Conservation (phyloP, 2,113 vertebrate species). For the Cyprinodon tularosa region DNA sequence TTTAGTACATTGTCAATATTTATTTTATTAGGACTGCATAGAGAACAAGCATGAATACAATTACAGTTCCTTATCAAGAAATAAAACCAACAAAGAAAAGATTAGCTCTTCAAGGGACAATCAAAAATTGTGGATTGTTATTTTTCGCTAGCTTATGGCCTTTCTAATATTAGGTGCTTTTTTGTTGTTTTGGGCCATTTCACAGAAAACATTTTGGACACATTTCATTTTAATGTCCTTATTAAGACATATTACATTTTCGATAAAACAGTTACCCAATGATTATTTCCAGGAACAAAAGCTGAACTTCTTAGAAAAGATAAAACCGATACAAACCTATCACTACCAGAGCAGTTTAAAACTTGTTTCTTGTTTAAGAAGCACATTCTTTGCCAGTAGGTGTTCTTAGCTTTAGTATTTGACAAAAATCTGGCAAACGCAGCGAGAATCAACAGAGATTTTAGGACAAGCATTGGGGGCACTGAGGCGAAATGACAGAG, state of each 20-base stretch:
- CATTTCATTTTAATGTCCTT: neutral
- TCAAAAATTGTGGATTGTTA: neutral
- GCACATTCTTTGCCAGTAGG: neutral
- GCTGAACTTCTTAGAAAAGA: neutral
- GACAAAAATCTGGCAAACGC: constrained; percentile 25
- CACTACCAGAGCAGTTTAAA: neutral
- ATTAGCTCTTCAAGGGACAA: neutral
- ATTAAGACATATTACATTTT: neutral
- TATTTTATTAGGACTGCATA: too few species aligned
- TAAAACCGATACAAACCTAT: neutral
- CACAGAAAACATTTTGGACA: neutral
- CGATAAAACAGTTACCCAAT: too few species aligned
- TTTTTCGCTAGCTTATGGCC: neutral
- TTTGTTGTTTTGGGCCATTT: neutral
- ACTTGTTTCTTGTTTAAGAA: neutral
- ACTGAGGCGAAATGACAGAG: constrained; percentile 38
- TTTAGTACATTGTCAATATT: too few species aligned
- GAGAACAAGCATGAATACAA: too few species aligned
- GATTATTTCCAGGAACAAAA: too few species aligned
- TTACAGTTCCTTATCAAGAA: too few species aligned
- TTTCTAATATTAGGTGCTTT: neutral
- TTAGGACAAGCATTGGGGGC: constrained; percentile 23
- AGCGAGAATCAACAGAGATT: constrained; percentile 43
- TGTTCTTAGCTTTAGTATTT: constrained; percentile 12
- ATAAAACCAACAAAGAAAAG: too few species aligned